Conservation (phyloP, 53 echinoderm and acorn worm species). For the Luidia sarsii region DNA sequence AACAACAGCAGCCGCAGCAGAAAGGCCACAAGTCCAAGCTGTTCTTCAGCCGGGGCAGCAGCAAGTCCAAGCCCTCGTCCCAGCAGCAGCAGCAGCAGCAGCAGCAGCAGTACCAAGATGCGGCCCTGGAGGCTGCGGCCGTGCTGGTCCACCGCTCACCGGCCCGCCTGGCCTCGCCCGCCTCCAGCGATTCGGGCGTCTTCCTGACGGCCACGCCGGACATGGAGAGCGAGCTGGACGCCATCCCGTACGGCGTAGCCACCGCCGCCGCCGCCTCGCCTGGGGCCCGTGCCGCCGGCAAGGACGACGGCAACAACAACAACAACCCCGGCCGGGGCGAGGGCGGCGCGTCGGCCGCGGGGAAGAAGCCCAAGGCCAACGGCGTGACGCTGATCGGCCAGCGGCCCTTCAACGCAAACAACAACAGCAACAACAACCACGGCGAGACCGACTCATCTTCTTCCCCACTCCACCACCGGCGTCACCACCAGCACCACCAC, state of each 20-base stretch:
- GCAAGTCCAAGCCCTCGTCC: constrained; percentile 7
- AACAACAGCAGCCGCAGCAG: background rate
- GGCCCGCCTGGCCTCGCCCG: constrained; percentile 37
- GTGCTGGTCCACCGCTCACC: constrained; percentile 4
- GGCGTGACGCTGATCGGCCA: constrained; percentile 18
- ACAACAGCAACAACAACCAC: too few relatives aligned
- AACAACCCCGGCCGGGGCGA: background rate
- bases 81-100: background rate
- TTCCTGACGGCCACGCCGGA: constrained; percentile 51
- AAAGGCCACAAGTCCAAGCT: constrained; percentile 24
- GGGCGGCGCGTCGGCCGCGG: background rate
- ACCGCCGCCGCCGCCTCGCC: constrained; percentile 9
- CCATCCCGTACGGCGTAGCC: constrained; percentile 29
- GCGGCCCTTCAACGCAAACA: constrained; percentile 22
- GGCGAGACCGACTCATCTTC: too few relatives aligned
- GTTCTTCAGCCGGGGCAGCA: constrained; percentile 30
- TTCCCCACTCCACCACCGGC: too few relatives aligned
- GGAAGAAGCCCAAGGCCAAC: background rate
- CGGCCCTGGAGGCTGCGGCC: background rate
- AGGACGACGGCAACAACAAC: too few relatives aligned
- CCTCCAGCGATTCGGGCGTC: constrained; percentile 54
- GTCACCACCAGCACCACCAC: too few relatives aligned
- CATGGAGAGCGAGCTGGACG: constrained; percentile 36
- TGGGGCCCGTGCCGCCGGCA: background rate
- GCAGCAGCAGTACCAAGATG: constrained; percentile 18